Evolutionary conservation across 2,888 invertebrate genomes (phyloP), one percentile per base, ranked within the genome.

Genomic region (Clunio marinus): DNA sequence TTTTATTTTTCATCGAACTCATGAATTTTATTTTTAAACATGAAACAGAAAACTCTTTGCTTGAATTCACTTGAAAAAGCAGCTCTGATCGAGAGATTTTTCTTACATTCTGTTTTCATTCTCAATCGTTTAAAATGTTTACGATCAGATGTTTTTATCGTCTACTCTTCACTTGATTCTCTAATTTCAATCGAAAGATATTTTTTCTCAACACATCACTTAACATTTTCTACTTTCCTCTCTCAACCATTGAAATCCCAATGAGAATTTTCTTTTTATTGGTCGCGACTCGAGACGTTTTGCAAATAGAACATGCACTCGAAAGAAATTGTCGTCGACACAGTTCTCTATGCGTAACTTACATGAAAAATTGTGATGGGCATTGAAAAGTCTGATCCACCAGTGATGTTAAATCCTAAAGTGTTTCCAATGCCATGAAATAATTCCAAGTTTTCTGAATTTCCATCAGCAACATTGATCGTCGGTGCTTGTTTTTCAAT

Each of bases 311-410:
- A 57, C 57, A 25, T 57, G 57, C 57, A 57, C 27, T 57, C 13
- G 22, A 27, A 63, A 63, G 20, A 62, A 22, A 45, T 59, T 7
- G 20, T 59, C 28, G 35, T 10, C 17, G 20, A 10, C 24, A 24
- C 4, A 24, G 8, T 24, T 3, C 20, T 20, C n/a, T n/a, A n/a
- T n/a, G n/a, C n/a, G n/a, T n/a, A n/a, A 65, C 69, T 74, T 72
- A 80, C 80, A 77, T 80, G 80, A 73, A 80, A 80, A 37, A 80
- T 78, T 25, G 80, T 80, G 63, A 80, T 71, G 35, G 79, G 80
- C 80, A 80, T 80, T 66, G 77, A 77, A 72, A 80, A 80, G 67
- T 79, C 78, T 28, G 77, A 76, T 37, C 80, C 80, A 35, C 80
- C 80, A 60, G 80, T 80, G 71, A 80, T 76, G 67, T 79, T 75